Evolutionary conservation across 2,113 vertebrate genomes (phyloP).

Genomic region (Dryoscopus gambensis): DNA sequence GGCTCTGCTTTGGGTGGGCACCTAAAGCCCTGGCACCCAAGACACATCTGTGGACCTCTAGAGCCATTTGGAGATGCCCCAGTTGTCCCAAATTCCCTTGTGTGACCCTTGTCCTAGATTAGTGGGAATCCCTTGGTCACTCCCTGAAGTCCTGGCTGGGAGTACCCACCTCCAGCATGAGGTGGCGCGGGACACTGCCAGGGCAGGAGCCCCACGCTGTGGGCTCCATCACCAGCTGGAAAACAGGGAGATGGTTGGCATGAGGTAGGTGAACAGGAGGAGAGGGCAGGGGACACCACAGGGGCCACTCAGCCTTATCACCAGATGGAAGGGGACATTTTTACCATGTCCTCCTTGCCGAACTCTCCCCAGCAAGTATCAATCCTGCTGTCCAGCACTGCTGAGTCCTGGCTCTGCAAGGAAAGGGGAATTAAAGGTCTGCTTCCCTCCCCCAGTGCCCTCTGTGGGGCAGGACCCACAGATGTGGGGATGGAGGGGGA

Average conservation of each 20-base stretch:
- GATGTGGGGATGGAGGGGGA: not conserved
- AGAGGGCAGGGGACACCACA: not conserved
- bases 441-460: not conserved
- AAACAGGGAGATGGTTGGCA: not conserved
- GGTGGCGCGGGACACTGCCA: not conserved
- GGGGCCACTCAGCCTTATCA: not conserved
- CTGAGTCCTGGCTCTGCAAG: constrained; percentile 80
- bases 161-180: constrained; percentile 44
- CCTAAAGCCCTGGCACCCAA: not conserved
- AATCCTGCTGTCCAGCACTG: constrained; percentile 78
- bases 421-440: not conserved
- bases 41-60: not conserved
- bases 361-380: constrained; percentile 59
- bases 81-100: not conserved
- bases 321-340: not conserved
- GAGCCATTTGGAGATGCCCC: accelerated
- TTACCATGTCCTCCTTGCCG: constrained; percentile 60
- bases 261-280: not conserved
- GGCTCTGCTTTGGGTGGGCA: not conserved
- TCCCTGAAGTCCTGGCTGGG: not conserved
- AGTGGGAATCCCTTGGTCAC: not conserved
- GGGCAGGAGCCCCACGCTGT: not conserved
- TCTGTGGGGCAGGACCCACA: not conserved
- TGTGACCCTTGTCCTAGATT: not conserved
- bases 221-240: not conserved